Percentiles rank a stretch among this genome's conserved stretches.
Evolutionary conservation across 2,888 invertebrate genomes (phyloP).

Genomic region (Leucoptera coffeella): DNA sequence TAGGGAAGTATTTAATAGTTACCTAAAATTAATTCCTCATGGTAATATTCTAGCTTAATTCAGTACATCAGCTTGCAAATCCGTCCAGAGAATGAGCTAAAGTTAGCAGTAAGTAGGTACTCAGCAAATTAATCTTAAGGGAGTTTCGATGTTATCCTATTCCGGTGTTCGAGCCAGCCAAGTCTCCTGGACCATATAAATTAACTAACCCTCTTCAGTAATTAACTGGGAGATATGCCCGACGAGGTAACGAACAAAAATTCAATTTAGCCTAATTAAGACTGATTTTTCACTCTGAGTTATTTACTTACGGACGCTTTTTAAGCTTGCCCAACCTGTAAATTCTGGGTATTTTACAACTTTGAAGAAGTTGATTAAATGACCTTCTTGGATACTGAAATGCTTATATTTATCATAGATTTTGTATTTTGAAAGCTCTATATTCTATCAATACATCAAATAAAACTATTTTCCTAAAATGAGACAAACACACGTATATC

Average conservation of each 20-base stretch:
- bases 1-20: no score
- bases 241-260: conserved; percentile 38
- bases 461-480: no score
- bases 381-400: no score
- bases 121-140: conserved; percentile 50
- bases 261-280: conserved; percentile 41
- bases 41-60: no score
- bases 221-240: conserved; percentile 42
- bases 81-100: conserved; percentile 47
- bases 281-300: conserved; percentile 27
- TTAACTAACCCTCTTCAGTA: conserved; percentile 43
- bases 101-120: conserved; percentile 42
- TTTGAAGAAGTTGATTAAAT: no score
- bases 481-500: no score
- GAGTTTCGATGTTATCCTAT: conserved; percentile 44
- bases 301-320: conserved; percentile 27
- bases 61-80: conserved; percentile 27
- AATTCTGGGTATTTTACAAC: conserved; percentile 1
- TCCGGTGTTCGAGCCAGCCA: conserved; percentile 22
- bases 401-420: no score
- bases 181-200: conserved; percentile 41
- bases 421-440: no score
- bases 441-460: no score
- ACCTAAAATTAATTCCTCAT: no score
- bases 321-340: conserved; percentile 7